These are phyloP conservation scores for Dinothrombium tinctorium DNA, from an alignment of 1,140 invertebrate genomes.

Conservation along the genomic window DNA sequence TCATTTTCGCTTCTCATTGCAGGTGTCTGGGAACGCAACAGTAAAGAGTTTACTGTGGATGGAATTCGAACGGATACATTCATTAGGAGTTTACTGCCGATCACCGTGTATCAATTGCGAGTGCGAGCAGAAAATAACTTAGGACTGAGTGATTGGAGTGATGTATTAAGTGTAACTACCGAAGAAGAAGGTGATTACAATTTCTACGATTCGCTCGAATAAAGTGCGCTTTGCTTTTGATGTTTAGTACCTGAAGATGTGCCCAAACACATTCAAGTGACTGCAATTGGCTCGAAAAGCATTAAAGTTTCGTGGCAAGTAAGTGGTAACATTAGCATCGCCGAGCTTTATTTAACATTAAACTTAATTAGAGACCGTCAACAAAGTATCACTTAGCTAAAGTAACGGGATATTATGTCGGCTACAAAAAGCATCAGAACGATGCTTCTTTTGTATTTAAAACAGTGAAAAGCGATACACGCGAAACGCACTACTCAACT, in stretches of 20 bases:
- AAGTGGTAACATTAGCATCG: no score
- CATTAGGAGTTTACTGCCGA: conserved; percentile 37
- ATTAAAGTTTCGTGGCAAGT: conserved; percentile 22
- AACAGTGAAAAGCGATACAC: conserved; percentile 8
- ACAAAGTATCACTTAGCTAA: conserved; percentile 3
- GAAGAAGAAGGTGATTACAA: conserved; percentile 53
- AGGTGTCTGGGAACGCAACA: background rate
- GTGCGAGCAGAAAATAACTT: conserved; percentile 91
- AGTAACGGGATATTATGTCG: conserved; percentile 23
- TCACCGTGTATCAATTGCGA: conserved; percentile 74
- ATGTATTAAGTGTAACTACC: conserved; percentile 71
- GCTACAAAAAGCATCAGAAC: conserved; percentile 20
- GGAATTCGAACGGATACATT: background rate
- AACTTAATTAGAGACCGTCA: conserved; percentile 16
- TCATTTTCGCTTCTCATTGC: background rate
- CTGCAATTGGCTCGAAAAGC: conserved; percentile 22
- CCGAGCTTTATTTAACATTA: no score
- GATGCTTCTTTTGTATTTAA: conserved; percentile 21
- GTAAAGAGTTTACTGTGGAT: conserved; percentile 6
- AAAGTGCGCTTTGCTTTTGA: no score
- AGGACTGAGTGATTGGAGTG: conserved; percentile 68
- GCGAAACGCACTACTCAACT: background rate
- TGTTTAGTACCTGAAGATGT: conserved; percentile 16
- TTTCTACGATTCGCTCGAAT: no score
- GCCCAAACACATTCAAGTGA: conserved; percentile 20